Conservation (phyloP, 2,888 invertebrate species). For the Mylabris sibirica region DNA sequence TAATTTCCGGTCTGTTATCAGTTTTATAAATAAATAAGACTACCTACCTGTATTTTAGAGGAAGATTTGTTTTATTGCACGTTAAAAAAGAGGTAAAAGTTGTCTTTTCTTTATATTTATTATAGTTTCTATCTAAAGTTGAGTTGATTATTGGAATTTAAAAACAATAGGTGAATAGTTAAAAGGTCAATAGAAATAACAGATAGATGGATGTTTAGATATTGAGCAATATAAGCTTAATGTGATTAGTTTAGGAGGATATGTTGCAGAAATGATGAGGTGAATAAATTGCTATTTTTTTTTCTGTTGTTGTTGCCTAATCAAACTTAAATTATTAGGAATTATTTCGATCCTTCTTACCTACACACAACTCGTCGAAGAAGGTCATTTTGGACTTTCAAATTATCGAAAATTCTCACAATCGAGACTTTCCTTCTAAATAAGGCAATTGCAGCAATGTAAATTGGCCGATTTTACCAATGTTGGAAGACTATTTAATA, state of each 20-base stretch:
- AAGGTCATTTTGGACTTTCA: not conserved
- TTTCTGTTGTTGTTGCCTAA: not conserved
- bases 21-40: not conserved
- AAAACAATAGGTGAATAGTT: constrained; percentile 10
- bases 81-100: not conserved
- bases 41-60: no score
- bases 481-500: not conserved
- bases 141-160: constrained; percentile 1
- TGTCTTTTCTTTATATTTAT: no score
- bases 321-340: not conserved
- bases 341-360: not conserved
- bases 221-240: not conserved
- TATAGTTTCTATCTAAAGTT: not conserved
- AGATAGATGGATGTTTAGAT: not conserved
- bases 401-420: not conserved
- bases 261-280: not conserved
- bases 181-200: constrained; percentile 5
- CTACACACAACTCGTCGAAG: not conserved
- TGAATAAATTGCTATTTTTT: not conserved
- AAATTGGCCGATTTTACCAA: constrained; percentile 7
- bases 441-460: not conserved
- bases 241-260: constrained; percentile 10
- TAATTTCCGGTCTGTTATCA: not conserved
- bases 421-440: not conserved
- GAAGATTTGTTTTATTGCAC: no score